phyloP scores from a whole-genome alignment of 1,140 invertebrate genomes.

The Drosophila burlai region DNA sequence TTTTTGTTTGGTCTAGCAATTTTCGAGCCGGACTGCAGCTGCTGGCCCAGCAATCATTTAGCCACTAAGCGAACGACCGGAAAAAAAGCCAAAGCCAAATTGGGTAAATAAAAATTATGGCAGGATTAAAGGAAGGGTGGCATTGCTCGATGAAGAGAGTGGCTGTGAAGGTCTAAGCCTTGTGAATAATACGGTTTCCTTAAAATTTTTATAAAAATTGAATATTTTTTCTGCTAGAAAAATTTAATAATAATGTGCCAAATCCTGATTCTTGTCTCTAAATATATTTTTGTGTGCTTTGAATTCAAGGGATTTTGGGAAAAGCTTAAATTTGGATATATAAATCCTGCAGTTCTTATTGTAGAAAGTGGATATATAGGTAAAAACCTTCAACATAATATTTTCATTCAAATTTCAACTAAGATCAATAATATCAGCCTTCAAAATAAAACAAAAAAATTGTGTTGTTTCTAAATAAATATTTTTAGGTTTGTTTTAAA shows the following conservation, averaged over 20 bases:
- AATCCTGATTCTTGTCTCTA: background rate
- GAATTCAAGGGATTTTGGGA: too few species aligned
- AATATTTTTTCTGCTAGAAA: background rate
- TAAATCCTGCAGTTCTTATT: too few species aligned
- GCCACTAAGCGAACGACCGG: conserved; percentile 31
- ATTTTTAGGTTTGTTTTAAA: background rate
- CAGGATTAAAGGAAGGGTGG: conserved; percentile 5
- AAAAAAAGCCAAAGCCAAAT: conserved; percentile 27
- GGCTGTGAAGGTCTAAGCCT: too few species aligned
- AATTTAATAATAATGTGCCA: background rate
- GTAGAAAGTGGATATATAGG: too few species aligned
- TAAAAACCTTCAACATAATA: too few species aligned
- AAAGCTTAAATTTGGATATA: too few species aligned
- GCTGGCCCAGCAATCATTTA: conserved; percentile 55
- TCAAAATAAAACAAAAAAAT: too few species aligned
- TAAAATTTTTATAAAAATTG: background rate
- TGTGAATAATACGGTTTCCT: background rate
- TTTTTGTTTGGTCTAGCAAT: conserved; percentile 83
- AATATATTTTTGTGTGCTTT: too few species aligned
- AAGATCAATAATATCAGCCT: too few species aligned
- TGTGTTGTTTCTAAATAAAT: background rate
- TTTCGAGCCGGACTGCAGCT: conserved; percentile 71
- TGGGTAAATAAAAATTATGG: conserved; percentile 41
- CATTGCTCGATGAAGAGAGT: background rate
- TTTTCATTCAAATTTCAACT: too few species aligned